These are phyloP conservation scores for Lordiphosa andalusiaca DNA, from an alignment of 2,888 invertebrate genomes.

Conservation along the genomic window DNA sequence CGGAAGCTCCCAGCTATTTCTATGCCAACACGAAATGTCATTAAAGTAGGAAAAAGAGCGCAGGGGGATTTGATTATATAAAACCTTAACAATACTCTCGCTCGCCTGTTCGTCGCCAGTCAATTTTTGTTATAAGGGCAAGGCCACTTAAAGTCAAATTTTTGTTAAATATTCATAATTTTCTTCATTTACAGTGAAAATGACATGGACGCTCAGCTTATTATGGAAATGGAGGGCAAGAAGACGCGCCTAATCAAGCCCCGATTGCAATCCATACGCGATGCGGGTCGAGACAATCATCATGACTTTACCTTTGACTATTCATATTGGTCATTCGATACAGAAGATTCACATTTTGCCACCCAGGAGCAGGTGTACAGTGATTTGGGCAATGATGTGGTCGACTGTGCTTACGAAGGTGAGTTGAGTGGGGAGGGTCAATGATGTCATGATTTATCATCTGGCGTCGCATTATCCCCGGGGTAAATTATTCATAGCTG, in stretches of 20 bases:
- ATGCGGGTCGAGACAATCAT: slow-evolving; percentile 83
- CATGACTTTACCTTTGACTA: slow-evolving; percentile 95
- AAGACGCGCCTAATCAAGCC: slow-evolving; percentile 89
- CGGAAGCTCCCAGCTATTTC: slow-evolving; percentile 14
- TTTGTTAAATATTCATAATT: slow-evolving; percentile 6
- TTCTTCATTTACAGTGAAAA: slow-evolving; percentile 84
- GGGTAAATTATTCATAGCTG: slow-evolving; percentile 7
- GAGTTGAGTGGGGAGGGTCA: slow-evolving; percentile 50
- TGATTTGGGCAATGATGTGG: slow-evolving; percentile 87
- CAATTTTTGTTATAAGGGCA: not conserved
- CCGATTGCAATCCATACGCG: slow-evolving; percentile 81
- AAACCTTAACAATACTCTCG: slow-evolving; percentile 28
- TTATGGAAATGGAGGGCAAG: slow-evolving; percentile 92
- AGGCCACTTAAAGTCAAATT: slow-evolving; percentile 9
- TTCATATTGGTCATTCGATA: slow-evolving; percentile 92
- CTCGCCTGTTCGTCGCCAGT: not conserved
- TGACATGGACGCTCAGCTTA: slow-evolving; percentile 90
- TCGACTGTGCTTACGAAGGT: slow-evolving; percentile 88
- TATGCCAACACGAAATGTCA: slow-evolving; percentile 27
- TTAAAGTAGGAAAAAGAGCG: not conserved
- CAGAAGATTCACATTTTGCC: slow-evolving; percentile 86
- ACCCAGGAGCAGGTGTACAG: slow-evolving; percentile 90
- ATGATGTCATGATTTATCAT: slow-evolving; percentile 35
- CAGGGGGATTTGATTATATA: slow-evolving; percentile 3
- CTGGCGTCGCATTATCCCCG: slow-evolving; percentile 13